phyloP scores from a whole-genome alignment of 2,797 vertebrate species.

The Onychomys torridus region DNA sequence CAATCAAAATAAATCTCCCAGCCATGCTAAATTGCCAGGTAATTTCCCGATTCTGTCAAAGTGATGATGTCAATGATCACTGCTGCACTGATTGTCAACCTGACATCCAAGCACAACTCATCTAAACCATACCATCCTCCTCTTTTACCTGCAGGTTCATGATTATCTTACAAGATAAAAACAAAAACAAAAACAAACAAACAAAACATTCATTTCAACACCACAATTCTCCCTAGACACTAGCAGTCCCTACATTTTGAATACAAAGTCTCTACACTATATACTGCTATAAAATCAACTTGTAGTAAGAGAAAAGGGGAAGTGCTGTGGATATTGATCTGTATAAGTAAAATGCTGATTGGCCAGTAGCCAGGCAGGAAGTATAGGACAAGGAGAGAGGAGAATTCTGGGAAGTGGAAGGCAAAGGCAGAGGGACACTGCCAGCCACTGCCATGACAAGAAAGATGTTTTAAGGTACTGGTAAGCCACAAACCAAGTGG shows the following conservation, averaged over 20 bases:
- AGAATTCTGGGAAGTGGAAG: too few species aligned
- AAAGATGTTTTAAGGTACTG: too few species aligned
- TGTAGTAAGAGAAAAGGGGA: too few species aligned
- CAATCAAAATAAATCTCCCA: not conserved
- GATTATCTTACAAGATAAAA: not conserved
- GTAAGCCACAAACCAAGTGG: too few species aligned
- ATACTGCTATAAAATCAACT: not conserved
- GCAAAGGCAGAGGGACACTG: too few species aligned
- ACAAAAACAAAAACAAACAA: too few species aligned
- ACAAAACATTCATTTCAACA: not conserved
- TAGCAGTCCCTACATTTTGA: not conserved
- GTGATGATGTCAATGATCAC: not conserved
- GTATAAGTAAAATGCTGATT: too few species aligned
- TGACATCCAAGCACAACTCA: not conserved
- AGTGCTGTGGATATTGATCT: too few species aligned
- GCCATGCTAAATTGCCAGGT: not conserved
- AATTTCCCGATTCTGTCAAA: not conserved
- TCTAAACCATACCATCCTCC: not conserved
- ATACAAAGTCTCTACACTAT: not conserved
- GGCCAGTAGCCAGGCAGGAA: too few species aligned
- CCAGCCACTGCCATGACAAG: too few species aligned
- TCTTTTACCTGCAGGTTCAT: not conserved
- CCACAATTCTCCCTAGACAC: not conserved
- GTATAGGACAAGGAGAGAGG: too few species aligned
- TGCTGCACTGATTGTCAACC: not conserved